Conservation (phyloP, 2,113 vertebrate species). For the Ceuthmochares aereus region DNA sequence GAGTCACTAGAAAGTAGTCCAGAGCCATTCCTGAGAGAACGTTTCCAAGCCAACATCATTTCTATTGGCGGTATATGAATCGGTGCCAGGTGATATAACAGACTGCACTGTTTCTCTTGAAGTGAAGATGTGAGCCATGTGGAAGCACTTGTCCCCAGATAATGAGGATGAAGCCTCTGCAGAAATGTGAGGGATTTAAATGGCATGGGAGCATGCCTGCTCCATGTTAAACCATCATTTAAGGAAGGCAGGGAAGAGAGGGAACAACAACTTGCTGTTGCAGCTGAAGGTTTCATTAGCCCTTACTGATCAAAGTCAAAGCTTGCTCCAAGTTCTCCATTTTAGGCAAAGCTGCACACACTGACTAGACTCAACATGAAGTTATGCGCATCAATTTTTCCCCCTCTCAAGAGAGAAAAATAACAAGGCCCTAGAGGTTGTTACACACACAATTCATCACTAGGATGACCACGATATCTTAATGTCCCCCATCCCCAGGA, state of each 20-base stretch:
- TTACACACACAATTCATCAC: neutral
- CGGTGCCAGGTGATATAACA: slow-evolving; percentile 48
- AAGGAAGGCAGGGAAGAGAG: neutral
- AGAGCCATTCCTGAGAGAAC: slow-evolving; percentile 25
- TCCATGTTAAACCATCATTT: neutral
- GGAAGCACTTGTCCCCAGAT: slow-evolving; percentile 19
- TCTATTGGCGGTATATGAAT: slow-evolving; percentile 44
- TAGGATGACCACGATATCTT: neutral
- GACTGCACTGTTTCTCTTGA: slow-evolving; percentile 20
- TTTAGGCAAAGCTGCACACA: slow-evolving; percentile 62
- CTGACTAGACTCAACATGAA: slow-evolving; percentile 29
- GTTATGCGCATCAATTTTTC: slow-evolving; percentile 22
- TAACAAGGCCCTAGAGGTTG: neutral
- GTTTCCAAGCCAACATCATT: slow-evolving; percentile 39
- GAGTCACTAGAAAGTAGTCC: slow-evolving; percentile 41
- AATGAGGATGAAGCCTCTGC: neutral
- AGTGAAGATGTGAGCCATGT: slow-evolving; percentile 21
- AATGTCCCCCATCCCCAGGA: neutral
- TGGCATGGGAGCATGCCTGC: neutral
- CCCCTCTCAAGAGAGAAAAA: neutral
- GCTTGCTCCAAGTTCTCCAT: slow-evolving; percentile 43
- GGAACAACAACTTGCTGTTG: neutral
- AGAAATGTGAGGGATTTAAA: neutral
- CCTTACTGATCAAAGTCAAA: neutral
- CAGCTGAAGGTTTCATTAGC: slow-evolving; percentile 9